Conservation (phyloP, 2,113 vertebrate genomes). For the Grallaria varia region DNA sequence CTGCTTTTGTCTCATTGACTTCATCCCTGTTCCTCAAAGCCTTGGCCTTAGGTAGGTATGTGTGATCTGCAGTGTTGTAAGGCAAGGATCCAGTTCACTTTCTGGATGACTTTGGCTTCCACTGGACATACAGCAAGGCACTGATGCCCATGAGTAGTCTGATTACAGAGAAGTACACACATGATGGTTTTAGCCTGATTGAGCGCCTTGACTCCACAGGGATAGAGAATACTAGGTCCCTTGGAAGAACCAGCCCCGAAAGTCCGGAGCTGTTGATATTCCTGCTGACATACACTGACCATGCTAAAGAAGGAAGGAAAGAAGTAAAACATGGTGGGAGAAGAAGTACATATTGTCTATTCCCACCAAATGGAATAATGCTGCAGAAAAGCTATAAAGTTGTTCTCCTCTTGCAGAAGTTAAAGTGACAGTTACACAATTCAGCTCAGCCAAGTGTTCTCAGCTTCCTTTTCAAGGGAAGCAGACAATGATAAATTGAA, state of each 20-base stretch:
- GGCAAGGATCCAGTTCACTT: background rate
- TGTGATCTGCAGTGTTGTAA: background rate
- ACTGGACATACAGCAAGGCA: background rate
- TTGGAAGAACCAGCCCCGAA: background rate
- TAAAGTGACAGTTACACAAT: background rate
- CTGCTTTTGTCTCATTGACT: background rate
- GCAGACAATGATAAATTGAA: conserved; percentile 8
- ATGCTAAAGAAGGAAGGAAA: background rate
- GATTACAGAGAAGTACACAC: fast-evolving
- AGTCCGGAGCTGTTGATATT: background rate
- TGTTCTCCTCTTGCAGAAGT: background rate
- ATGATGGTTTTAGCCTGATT: fast-evolving
- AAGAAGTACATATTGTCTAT: background rate
- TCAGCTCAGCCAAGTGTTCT: background rate
- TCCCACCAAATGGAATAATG: background rate
- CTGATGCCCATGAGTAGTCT: background rate
- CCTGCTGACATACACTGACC: background rate
- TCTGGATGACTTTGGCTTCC: background rate
- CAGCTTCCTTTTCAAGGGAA: conserved; percentile 14
- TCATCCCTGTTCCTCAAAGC: background rate
- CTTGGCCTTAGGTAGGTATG: background rate
- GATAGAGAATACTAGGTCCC: background rate
- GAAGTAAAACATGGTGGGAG: background rate
- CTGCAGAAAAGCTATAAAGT: background rate
- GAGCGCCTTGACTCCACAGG: background rate